Evolutionary conservation across 1,140 invertebrate genomes (phyloP).

Genomic region (Drosophila sproati): DNA sequence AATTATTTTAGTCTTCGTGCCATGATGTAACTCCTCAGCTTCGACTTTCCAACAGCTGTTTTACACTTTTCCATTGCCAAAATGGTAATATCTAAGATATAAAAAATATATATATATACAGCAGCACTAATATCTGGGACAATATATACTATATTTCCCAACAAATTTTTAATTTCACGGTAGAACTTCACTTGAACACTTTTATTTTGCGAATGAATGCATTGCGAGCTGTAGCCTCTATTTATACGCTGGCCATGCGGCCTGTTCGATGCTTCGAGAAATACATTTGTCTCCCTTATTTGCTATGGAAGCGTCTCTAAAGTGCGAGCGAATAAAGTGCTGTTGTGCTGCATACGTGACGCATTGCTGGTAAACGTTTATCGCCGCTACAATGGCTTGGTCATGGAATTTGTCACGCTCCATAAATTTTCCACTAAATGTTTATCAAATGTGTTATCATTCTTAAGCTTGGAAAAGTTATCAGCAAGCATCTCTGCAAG

Average conservation of each 20-base stretch:
- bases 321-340: slow-evolving; percentile 34
- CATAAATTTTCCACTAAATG: not conserved
- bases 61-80: slow-evolving; percentile 62
- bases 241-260: slow-evolving; percentile 55
- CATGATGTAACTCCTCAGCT: slow-evolving; percentile 47
- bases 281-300: slow-evolving; percentile 23
- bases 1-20: slow-evolving; percentile 56
- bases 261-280: slow-evolving; percentile 46
- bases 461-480: not conserved
- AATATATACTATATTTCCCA: slow-evolving; percentile 30
- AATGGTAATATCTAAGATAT: slow-evolving; percentile 13
- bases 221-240: slow-evolving; percentile 25
- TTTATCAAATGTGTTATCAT: not conserved
- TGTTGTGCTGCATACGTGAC: slow-evolving; percentile 42
- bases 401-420: not conserved
- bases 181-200: slow-evolving; percentile 64
- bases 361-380: slow-evolving; percentile 16
- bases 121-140: slow-evolving; percentile 16
- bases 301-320: slow-evolving; percentile 7
- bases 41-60: slow-evolving; percentile 36
- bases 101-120: slow-evolving; percentile 14
- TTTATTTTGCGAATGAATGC: slow-evolving; percentile 51
- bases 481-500: too few species aligned
- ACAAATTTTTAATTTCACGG: slow-evolving; percentile 43
- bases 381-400: not conserved